Base-by-base conservation (phyloP, 2,797 vertebrate genomes). In the Micrastur ruficollis region DNA sequence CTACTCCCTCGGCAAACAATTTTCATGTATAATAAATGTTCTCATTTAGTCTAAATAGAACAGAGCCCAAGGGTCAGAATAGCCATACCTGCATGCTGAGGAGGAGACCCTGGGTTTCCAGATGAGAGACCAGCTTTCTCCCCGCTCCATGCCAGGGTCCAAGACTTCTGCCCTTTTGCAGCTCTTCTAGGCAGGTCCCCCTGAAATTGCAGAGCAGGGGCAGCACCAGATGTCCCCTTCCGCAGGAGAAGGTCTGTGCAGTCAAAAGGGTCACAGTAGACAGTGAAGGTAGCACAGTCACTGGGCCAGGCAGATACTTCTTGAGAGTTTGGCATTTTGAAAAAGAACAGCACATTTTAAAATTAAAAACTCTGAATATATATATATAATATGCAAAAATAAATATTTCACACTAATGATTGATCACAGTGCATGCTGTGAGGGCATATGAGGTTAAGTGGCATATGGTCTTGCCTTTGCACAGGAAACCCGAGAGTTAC, bases 51-150 rank as follows among this genome's bases (percentile, higher is more conserved):
- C 47, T 44, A 59, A 63, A 38, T 59, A 87, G 88, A 95, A 87
- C 16, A 38, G 86, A 94, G 84, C 86, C 93, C 81, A 81, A 22
- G 71, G 88, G 73, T 89, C 90, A 80, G 86, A 80, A 89, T 29
- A 95, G 94, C 78, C 92, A 61, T 86, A 95, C 71, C 63, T 85
- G 56, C 9, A 5, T 0, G 2, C 21, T 16, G 44, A 76, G 36
- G 26, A 80, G 91, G 40, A 81, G 31, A 42, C 21, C n/a, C 23
- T 5, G 12, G 46, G 50, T 59, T 75, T 94, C 70, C 70, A 67
- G 47, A 38, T 1, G 14, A 42, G 16, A 63, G 32, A 78, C 29
- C 31, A 72, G 50, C 27, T 55, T 75, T 90, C 75, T 74, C n/a
- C 15, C 26, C 34, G 65, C 44, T 87, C 29, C 8, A 4, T 14